phyloP scores from a whole-genome alignment of 2,888 invertebrate species.

The Cephonodes hylas region DNA sequence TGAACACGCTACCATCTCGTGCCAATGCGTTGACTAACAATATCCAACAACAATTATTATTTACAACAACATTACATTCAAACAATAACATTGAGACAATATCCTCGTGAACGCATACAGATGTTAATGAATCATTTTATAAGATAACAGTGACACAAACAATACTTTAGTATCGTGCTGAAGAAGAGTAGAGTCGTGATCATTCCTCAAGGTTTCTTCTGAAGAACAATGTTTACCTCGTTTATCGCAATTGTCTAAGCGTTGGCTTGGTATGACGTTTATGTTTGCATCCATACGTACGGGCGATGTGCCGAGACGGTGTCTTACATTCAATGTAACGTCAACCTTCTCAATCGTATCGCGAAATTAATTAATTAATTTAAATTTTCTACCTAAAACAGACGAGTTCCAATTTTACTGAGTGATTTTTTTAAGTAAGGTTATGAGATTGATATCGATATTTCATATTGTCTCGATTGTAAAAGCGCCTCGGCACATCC shows the following conservation, averaged over 20 bases:
- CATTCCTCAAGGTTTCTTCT: not conserved
- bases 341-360: not conserved
- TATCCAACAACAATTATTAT: not conserved
- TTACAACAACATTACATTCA: not conserved
- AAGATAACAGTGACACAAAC: not conserved
- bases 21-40: not conserved
- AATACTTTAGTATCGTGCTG: not conserved
- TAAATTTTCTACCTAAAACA: too few species aligned
- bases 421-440: too few species aligned
- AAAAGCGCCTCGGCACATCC: slow-evolving; percentile 31
- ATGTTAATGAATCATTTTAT: slow-evolving; percentile 7
- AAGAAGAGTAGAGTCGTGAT: not conserved
- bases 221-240: slow-evolving; percentile 35
- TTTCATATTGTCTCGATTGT: not conserved
- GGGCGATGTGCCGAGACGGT: not conserved
- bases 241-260: slow-evolving; percentile 55
- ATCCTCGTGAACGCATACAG: not conserved
- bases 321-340: not conserved
- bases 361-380: not conserved
- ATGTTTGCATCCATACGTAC: slow-evolving; percentile 35
- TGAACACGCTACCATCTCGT: not conserved
- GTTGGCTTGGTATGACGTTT: slow-evolving; percentile 67
- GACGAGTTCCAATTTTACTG: too few species aligned
- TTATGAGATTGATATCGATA: not conserved
- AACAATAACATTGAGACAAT: not conserved